phyloP scores from a whole-genome alignment of 2,113 vertebrate species.

The Prietella phreatophila region DNA sequence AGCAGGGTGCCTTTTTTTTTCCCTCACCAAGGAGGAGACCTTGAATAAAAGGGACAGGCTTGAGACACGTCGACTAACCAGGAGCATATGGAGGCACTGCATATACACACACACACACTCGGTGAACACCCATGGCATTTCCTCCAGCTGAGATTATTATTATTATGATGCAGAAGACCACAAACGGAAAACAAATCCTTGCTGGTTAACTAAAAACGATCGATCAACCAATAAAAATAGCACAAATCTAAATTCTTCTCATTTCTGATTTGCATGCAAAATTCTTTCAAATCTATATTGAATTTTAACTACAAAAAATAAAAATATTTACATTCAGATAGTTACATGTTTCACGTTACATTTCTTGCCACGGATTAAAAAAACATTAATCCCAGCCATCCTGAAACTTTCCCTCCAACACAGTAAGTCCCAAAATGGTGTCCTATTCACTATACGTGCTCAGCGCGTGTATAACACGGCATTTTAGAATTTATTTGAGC shows the following conservation, averaged over 20 bases:
- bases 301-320: neutral
- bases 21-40: slow-evolving; percentile 79
- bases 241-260: neutral
- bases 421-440: no score
- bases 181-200: neutral
- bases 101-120: slow-evolving; percentile 49
- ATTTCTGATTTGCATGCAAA: neutral
- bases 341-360: neutral
- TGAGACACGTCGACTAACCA: slow-evolving; percentile 80
- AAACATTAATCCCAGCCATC: no score
- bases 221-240: neutral
- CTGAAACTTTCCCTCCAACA: no score
- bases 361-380: neutral
- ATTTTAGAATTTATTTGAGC: no score
- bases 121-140: slow-evolving; percentile 21
- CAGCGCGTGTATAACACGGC: no score
- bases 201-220: neutral
- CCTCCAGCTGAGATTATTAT: slow-evolving; percentile 2
- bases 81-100: slow-evolving; percentile 81
- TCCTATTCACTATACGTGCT: no score
- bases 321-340: neutral
- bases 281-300: neutral
- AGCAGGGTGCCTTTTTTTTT: slow-evolving; percentile 46
- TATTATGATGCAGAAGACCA: neutral
- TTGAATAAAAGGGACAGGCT: slow-evolving; percentile 82